Base-by-base conservation (phyloP, 2,888 invertebrate genomes). In the Linnaemya tessellans region DNA sequence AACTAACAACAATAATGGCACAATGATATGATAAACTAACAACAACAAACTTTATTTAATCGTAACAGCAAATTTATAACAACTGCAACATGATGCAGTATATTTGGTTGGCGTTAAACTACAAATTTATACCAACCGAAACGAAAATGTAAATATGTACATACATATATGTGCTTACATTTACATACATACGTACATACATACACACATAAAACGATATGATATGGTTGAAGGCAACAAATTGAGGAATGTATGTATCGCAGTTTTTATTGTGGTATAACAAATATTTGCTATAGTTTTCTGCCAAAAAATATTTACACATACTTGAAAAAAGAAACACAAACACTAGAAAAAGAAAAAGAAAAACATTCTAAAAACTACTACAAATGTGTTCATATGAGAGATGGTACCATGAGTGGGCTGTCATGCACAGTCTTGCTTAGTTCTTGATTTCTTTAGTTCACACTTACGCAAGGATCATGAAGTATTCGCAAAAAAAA, bases 11-110 rank as follows among this genome's bases (percentile, higher is more conserved):
- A 58, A 75, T 30, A 75, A 43, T 38, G 22, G n/a, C 54, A 58
- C 54, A 71, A 58, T 30, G 43, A 18, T 58, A 43, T 77, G 18
- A 25, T 60, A 65, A 56, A 62, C 58, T 56, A 46, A 60, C 35
- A 71, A 64, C n/a, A 30, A 65, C 35, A 80, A 67, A 75, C 41
- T 70, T 68, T 70, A 75, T 81, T 74, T 74, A 68, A 81, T 49
- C 73, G 73, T 65, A 58, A 64, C 25, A 78, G 79, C 38, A 18
- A 82, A 85, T 85, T 85, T 85, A 85, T 85, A 79, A 71, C 85
- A 75, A 85, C 85, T 85, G 85, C 85, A 82, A 80, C 82, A 82
- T 85, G 70, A 84, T 83, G 82, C 82, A 83, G 77, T 83, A 51
- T 58, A 18, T 62, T 58, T 77, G 46, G 46, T 64, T 65, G 70